Conservation (phyloP, 1,140 invertebrate species). For the Paralvinella palmiformis region DNA sequence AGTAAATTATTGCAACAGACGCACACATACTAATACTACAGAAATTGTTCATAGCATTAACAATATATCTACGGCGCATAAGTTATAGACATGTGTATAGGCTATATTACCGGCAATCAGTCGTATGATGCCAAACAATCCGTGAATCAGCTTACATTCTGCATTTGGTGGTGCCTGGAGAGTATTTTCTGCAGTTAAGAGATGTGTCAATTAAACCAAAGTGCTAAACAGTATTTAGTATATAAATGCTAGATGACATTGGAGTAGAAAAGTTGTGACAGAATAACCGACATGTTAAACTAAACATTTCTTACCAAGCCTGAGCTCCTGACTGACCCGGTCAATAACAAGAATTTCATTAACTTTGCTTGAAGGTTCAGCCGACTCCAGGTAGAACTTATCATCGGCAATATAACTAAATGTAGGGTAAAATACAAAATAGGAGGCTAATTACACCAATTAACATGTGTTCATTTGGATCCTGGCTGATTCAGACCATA, state of each 20-base stretch:
- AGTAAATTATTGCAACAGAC: neutral
- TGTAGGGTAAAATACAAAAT: too few relatives aligned
- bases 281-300: neutral
- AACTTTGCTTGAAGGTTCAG: too few relatives aligned
- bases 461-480: too few relatives aligned
- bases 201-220: neutral
- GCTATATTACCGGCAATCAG: slow-evolving; percentile 61
- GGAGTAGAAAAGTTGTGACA: neutral
- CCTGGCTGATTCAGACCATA: too few relatives aligned
- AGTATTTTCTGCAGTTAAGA: slow-evolving; percentile 17
- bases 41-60: neutral
- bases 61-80: neutral
- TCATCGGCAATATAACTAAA: too few relatives aligned
- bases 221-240: neutral
- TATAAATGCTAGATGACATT: neutral
- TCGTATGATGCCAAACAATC: slow-evolving; percentile 79
- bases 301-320: slow-evolving; percentile 53
- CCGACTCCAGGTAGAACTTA: too few relatives aligned
- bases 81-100: neutral
- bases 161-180: slow-evolving; percentile 56
- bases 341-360: slow-evolving; percentile 66
- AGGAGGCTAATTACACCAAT: too few relatives aligned
- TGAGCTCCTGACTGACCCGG: slow-evolving; percentile 61
- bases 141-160: slow-evolving; percentile 71
- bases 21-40: neutral